Evolutionary conservation across 2,113 vertebrate genomes (phyloP).

Genomic region (Cervus canadensis): DNA sequence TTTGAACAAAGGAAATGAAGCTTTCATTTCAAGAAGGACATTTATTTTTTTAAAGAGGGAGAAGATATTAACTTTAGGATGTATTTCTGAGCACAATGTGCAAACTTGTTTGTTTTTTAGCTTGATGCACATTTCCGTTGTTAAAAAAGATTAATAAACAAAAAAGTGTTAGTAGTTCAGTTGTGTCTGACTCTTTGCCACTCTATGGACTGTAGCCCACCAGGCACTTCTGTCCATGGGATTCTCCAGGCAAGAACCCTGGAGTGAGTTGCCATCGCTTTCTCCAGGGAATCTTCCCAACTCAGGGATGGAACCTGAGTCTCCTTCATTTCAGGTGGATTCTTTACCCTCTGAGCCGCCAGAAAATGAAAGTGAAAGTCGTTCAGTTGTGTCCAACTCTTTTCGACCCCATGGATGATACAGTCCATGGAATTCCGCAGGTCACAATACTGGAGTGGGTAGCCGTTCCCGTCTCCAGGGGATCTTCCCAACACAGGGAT

Average conservation of each 20-base stretch:
- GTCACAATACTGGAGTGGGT: not conserved
- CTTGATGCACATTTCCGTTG: not conserved
- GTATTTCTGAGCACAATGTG: not conserved
- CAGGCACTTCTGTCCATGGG: not conserved
- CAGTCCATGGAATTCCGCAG: not conserved
- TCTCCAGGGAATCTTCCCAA: not conserved
- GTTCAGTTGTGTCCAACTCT: not conserved
- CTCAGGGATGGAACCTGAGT: not conserved
- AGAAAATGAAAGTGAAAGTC: not conserved
- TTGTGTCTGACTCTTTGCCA: not conserved
- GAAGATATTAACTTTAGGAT: not conserved
- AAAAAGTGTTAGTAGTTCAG: not conserved
- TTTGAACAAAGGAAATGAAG: not conserved
- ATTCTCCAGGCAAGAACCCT: not conserved
- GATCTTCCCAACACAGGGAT: not conserved
- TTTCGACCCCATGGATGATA: accelerated
- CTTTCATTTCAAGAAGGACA: not conserved
- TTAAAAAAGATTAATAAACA: not conserved
- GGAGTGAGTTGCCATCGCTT: not conserved
- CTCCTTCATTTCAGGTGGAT: not conserved
- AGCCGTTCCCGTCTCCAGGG: not conserved
- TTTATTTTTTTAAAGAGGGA: not conserved
- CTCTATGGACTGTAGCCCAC: not conserved
- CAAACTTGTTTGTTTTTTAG: not conserved
- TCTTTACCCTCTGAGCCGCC: not conserved